phyloP scores from a whole-genome alignment of 2,113 vertebrate genomes.

The Pristiophorus japonicus region DNA sequence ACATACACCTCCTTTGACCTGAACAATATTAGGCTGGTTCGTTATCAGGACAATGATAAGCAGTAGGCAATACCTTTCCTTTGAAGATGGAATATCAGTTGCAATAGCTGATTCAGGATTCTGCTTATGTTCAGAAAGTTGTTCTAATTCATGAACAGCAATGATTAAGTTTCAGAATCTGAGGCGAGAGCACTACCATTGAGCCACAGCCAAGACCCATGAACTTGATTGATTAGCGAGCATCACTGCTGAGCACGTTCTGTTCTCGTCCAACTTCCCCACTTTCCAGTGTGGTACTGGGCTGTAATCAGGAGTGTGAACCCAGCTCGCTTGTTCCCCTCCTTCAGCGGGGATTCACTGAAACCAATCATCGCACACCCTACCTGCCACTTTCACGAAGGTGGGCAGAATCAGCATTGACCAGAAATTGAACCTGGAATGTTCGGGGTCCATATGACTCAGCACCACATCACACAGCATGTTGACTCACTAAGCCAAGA shows the following conservation, averaged over 20 bases:
- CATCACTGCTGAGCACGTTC: not conserved
- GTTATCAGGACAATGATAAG: not conserved
- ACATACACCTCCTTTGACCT: not conserved
- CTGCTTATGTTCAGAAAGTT: not conserved
- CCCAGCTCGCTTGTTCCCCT: not conserved
- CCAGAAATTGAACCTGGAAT: not conserved
- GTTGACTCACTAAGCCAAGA: not conserved
- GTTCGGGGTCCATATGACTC: not conserved
- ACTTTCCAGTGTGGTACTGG: not conserved
- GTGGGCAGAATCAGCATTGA: not conserved
- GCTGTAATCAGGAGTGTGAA: not conserved
- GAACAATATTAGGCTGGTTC: not conserved
- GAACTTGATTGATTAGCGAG: not conserved
- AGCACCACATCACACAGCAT: not conserved
- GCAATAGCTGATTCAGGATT: not conserved
- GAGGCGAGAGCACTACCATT: not conserved
- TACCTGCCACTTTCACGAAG: not conserved
- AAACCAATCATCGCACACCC: no score
- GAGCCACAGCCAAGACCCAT: not conserved
- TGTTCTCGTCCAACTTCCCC: not conserved
- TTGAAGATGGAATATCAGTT: not conserved
- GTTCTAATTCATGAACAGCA: not conserved
- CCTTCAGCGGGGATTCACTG: not conserved
- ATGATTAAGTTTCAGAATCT: not conserved
- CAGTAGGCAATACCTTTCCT: not conserved